Evolutionary conservation across 1,140 invertebrate genomes (phyloP).

Genomic region (Temnothorax longispinosus): DNA sequence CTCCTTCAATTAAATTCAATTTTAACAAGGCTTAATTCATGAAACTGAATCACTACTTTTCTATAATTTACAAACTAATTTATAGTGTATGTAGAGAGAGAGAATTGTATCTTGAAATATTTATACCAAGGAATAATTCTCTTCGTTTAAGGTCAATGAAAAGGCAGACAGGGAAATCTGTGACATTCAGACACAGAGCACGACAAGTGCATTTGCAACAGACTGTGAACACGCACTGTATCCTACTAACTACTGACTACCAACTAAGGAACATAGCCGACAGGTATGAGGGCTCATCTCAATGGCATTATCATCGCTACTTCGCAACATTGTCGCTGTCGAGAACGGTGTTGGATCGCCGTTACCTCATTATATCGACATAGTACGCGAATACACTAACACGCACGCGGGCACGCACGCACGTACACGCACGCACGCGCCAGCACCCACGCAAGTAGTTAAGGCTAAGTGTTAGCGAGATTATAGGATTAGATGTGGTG

Average conservation of each 20-base stretch:
- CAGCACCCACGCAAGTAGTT: conserved; percentile 72
- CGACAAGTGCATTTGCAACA: conserved; percentile 23
- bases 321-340: neutral
- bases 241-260: neutral
- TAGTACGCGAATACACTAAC: conserved; percentile 48
- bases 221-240: neutral
- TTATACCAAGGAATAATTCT: neutral
- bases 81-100: neutral
- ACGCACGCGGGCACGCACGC: conserved; percentile 55
- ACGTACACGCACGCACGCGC: conserved; percentile 57
- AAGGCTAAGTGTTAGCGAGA: conserved; percentile 68
- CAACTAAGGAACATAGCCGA: neutral
- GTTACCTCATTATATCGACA: conserved; percentile 48
- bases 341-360: conserved; percentile 34
- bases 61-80: neutral
- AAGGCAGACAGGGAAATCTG: neutral
- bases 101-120: neutral
- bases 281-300: conserved; percentile 7
- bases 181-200: neutral
- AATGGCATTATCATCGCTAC: neutral
- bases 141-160: neutral
- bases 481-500: conserved; percentile 70
- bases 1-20: neutral
- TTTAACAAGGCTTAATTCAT: neutral
- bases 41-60: neutral